These are phyloP conservation scores for Melozone crissalis DNA, from an alignment of 2,113 vertebrate species.

Conservation along the genomic window DNA sequence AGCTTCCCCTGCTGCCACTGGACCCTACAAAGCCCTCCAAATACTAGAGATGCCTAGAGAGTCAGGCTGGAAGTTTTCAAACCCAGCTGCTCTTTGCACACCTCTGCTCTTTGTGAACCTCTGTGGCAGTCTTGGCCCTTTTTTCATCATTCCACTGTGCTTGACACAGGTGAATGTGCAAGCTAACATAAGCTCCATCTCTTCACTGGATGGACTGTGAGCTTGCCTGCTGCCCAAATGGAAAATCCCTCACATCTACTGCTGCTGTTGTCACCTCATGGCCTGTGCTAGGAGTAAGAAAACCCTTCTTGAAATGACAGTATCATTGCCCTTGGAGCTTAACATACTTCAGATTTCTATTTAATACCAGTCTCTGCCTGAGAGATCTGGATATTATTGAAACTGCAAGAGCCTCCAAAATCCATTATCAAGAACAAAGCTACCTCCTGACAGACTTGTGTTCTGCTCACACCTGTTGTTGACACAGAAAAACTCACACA, in stretches of 20 bases:
- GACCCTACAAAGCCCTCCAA: neutral
- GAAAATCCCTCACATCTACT: neutral
- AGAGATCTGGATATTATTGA: neutral
- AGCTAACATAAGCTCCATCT: neutral
- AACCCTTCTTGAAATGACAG: neutral
- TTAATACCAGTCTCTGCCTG: neutral
- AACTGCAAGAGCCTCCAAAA: neutral
- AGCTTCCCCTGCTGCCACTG: neutral
- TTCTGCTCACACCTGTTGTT: neutral
- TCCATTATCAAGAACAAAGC: neutral
- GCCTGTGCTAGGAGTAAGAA: neutral
- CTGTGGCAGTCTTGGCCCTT: neutral
- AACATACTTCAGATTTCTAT: neutral
- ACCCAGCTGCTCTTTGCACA: neutral
- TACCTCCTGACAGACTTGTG: neutral
- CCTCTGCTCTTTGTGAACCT: neutral
- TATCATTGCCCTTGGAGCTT: neutral
- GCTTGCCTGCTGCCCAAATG: fast-evolving
- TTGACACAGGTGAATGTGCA: too few species aligned
- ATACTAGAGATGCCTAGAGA: neutral
- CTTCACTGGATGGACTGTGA: neutral
- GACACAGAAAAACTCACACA: neutral
- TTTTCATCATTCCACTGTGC: neutral
- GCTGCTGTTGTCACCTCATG: neutral
- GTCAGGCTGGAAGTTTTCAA: neutral